Base-by-base conservation (phyloP, 2,888 invertebrate species). In the Creontiades dilutus region DNA sequence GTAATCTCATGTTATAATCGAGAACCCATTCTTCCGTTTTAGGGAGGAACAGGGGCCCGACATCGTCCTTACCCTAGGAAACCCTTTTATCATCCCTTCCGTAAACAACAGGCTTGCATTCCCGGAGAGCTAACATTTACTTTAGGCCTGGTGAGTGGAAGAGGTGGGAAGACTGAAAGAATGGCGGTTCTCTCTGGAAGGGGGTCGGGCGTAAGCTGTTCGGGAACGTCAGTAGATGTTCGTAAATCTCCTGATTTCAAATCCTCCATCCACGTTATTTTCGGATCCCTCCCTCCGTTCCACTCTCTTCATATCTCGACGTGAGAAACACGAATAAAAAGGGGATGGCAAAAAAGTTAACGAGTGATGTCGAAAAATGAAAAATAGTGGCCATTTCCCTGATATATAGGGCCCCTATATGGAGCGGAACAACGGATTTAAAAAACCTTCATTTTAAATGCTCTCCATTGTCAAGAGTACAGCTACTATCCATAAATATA, bases 1-100 rank as follows among this genome's bases (percentile, higher is more conserved):
- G 68, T 68, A 68, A 68, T 68, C 68, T 68, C 68, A 23, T 68
- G 68, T 68, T 68, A 68, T 68, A 68, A 68, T 68, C 68, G 68
- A 23, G 68, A 23, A 68, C 5, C 68, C 68, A 23, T 68, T 68
- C 68, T 68, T 68, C 68, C 68, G 27, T 68, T 68, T 68, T 23
- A 68, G 68, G 27, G 23, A 12, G 9, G 11, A 23, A 23, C 68
- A 68, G 27, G 57, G 19, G 27, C 13, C 23, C 68, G 23, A 23
- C 68, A 61, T 23, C 68, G 68, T 68, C 68, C 68, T 23, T 68
- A 23, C 68, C 23, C 68, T 19, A 19, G 68, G 68, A 68, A 68
- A 68, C 68, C 68, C 23, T 23, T 23, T 68, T 68, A 68, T 68
- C 68, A 68, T 68, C 68, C 68, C 68, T 68, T 68, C 23, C 68